Percentiles rank a stretch among this genome's conserved stretches.
phyloP scores from a whole-genome alignment of 1,140 invertebrate genomes.

The Homalodisca vitripennis region DNA sequence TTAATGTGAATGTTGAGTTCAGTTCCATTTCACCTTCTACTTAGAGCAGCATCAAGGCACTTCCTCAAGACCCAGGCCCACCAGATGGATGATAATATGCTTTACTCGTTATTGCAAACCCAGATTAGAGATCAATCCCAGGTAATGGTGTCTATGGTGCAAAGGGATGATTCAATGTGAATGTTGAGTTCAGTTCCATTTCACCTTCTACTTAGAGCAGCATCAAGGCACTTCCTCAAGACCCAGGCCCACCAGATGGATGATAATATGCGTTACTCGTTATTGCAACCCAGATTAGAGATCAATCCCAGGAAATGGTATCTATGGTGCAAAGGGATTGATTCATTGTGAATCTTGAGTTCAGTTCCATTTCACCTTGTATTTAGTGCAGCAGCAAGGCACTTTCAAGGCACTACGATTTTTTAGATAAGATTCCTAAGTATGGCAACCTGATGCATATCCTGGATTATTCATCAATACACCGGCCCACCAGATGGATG shows the following conservation, averaged over 20 bases:
- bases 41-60: conserved; percentile 89
- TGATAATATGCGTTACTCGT: conserved; percentile 80
- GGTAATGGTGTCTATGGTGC: conserved; percentile 53
- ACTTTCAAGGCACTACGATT: too few species aligned
- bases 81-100: conserved; percentile 79
- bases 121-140: conserved; percentile 90
- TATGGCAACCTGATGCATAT: too few species aligned
- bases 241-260: conserved; percentile 82
- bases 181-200: too few species aligned
- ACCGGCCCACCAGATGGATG: too few species aligned
- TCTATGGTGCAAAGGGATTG: neutral
- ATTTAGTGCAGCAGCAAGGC: conserved; percentile 88
- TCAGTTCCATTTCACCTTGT: too few species aligned
- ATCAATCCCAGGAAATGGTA: conserved; percentile 83
- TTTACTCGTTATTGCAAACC: conserved; percentile 86
- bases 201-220: too few species aligned
- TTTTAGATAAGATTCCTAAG: too few species aligned
- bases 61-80: conserved; percentile 89
- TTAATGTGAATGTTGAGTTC: too few species aligned
- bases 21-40: too few species aligned
- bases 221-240: conserved; percentile 89
- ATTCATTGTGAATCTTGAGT: too few species aligned
- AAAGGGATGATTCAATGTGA: too few species aligned
- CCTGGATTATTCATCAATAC: too few species aligned
- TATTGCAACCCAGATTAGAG: conserved; percentile 89